Evolutionary conservation across 2,113 vertebrate genomes (phyloP), one percentile per base, ranked within the genome.

Genomic region (Phyllopteryx taeniolatus): DNA sequence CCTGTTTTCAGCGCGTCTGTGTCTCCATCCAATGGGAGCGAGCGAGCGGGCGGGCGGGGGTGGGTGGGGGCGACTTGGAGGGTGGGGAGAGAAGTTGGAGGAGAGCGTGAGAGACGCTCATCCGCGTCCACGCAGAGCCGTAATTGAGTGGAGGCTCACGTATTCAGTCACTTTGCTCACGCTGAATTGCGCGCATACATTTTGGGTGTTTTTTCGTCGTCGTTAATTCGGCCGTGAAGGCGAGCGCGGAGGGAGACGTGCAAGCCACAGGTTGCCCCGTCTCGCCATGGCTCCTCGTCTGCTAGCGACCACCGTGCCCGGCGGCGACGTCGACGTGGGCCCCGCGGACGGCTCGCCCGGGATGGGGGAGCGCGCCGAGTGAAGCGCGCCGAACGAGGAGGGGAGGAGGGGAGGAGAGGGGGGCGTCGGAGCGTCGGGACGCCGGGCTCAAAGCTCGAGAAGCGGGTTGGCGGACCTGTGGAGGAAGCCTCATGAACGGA

Each of bases 81-180:
- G 82, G 71, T 83, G 87, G 82, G 85, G 57, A 86, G 87, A 85
- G 86, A 91, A 91, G 88, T 90, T 91, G 80, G 83, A 86, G 82
- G 88, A 87, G 86, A 87, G 88, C 86, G 89, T 88, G 86, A 86
- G 86, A 86, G 85, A 88, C 81, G 65, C 81, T 63, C 73, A 83
- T 76, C 65, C 68, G 80, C 70, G 77, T 79, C 84, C 81, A 77
- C 83, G 44, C 74, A 33, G 79, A 83, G 78, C 74, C 59, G 78
- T 22, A 76, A 80, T 67, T 73, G 83, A 89, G 85, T 81, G 75
- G 63, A 74, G 86, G 85, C 81, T 74, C 85, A 79, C 69, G 74
- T 70, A 85, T 76, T 84, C 83, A 47, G 47, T 46, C 43, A 46
- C n/a, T 6, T 12, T 20, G 11, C n/a, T 43, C 20, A 8, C 11